A percentile compares a stretch with the other conserved stretches of the same genome.
Evolutionary conservation across 2,888 invertebrate species (phyloP).

Genomic region (Caenorhabditis doughertyi): DNA sequence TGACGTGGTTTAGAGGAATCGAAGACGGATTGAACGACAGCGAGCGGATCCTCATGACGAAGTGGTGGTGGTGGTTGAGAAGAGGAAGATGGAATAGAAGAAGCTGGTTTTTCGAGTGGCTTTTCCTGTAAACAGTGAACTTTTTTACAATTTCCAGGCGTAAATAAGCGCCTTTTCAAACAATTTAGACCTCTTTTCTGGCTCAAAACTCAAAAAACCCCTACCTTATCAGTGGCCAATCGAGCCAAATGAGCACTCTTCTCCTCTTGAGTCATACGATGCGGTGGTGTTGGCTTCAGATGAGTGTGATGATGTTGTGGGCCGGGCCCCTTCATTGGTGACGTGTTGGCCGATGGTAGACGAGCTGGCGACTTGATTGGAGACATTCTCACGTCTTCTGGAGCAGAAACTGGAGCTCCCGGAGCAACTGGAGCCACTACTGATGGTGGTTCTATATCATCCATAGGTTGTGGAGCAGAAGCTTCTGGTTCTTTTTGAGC

Average conservation of each 20-base stretch:
- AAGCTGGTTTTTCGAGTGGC: neutral
- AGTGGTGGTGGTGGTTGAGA: constrained; percentile 4
- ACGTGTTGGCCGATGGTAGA: constrained; percentile 4
- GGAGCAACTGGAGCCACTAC: neutral
- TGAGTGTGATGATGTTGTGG: neutral
- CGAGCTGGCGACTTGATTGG: constrained; percentile 12
- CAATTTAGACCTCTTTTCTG: no score
- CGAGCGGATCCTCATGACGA: constrained; percentile 30
- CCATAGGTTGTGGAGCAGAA: neutral
- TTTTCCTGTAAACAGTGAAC: constrained; percentile 37
- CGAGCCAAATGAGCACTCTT: constrained; percentile 49
- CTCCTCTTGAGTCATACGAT: constrained; percentile 46
- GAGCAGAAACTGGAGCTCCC: neutral
- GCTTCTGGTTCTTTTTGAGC: neutral
- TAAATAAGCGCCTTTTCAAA: no score
- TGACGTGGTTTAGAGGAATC: constrained; percentile 26
- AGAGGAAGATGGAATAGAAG: constrained; percentile 2
- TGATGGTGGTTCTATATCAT: neutral
- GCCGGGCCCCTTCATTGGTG: constrained; percentile 8
- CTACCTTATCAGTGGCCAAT: constrained; percentile 30
- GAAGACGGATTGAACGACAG: constrained; percentile 45
- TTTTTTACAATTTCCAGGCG: no score
- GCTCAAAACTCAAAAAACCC: neutral
- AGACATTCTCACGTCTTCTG: neutral
- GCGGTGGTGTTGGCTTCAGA: constrained; percentile 50